phyloP scores from a whole-genome alignment of 2,888 invertebrate species.

The Enchytraeus crypticus region DNA sequence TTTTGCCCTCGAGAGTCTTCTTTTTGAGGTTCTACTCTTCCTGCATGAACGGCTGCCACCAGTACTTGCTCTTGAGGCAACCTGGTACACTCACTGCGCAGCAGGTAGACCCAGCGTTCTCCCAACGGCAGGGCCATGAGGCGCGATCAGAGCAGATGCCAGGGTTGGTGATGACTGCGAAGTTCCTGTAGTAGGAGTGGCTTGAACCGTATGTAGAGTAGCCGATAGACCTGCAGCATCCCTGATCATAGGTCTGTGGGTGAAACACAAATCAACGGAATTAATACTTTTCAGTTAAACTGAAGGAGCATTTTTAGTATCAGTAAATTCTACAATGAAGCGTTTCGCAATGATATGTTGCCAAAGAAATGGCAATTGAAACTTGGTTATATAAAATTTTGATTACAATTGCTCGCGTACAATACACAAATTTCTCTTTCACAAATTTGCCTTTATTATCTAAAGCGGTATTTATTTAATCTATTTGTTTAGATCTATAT shows the following conservation, averaged over 20 bases:
- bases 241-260: conserved; percentile 9
- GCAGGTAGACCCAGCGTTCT: not conserved
- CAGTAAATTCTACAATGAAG: no score
- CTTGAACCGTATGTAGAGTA: conserved; percentile 2
- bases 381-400: no score
- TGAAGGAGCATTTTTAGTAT: no score
- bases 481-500: no score
- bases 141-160: conserved; percentile 6
- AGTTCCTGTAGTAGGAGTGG: not conserved
- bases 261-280: not conserved
- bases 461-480: no score
- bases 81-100: conserved; percentile 1
- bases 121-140: conserved; percentile 4
- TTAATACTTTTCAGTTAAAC: not conserved
- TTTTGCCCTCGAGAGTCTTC: no score
- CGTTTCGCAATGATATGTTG: no score
- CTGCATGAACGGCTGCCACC: not conserved
- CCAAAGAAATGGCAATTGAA: no score
- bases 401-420: no score
- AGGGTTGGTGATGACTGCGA: not conserved
- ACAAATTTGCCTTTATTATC: no score
- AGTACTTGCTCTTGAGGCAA: not conserved
- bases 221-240: conserved; percentile 10
- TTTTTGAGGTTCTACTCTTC: not conserved
- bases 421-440: no score